phyloP scores from a whole-genome alignment of 2,888 invertebrate species.

The Mayetiola destructor region DNA sequence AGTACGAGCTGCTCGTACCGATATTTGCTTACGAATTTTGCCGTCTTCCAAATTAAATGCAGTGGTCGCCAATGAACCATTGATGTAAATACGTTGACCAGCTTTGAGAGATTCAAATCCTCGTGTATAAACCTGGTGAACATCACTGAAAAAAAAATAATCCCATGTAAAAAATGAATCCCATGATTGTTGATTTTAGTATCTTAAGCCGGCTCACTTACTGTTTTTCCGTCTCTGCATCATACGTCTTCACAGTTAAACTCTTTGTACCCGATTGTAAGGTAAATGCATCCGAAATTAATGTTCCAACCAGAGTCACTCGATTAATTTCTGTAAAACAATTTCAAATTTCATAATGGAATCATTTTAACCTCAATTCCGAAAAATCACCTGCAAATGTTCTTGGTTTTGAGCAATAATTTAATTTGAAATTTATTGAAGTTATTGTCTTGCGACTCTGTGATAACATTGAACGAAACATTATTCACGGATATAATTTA shows the following conservation, averaged over 20 bases:
- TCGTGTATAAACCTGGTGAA: neutral
- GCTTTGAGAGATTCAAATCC: neutral
- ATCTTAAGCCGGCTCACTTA: neutral
- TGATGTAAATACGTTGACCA: neutral
- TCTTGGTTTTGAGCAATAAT: too few species aligned
- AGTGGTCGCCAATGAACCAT: neutral
- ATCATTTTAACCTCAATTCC: too few species aligned
- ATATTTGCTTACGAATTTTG: neutral
- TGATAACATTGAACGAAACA: too few species aligned
- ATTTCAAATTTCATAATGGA: too few species aligned
- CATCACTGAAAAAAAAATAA: neutral
- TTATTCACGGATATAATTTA: too few species aligned
- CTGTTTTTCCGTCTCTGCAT: neutral
- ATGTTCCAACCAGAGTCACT: neutral
- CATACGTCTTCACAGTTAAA: neutral
- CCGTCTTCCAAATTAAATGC: neutral
- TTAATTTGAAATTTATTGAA: too few species aligned
- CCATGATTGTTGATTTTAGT: too few species aligned
- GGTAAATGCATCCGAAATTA: neutral
- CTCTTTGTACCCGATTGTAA: neutral
- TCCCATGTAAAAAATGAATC: too few species aligned
- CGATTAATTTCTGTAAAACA: neutral
- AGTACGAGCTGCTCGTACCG: neutral
- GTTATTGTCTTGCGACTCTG: too few species aligned
- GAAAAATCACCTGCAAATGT: too few species aligned